A percentile compares a stretch with the other conserved stretches of the same genome.
Conservation (phyloP, 2,113 vertebrate species). For the Crotophaga sulcirostris region DNA sequence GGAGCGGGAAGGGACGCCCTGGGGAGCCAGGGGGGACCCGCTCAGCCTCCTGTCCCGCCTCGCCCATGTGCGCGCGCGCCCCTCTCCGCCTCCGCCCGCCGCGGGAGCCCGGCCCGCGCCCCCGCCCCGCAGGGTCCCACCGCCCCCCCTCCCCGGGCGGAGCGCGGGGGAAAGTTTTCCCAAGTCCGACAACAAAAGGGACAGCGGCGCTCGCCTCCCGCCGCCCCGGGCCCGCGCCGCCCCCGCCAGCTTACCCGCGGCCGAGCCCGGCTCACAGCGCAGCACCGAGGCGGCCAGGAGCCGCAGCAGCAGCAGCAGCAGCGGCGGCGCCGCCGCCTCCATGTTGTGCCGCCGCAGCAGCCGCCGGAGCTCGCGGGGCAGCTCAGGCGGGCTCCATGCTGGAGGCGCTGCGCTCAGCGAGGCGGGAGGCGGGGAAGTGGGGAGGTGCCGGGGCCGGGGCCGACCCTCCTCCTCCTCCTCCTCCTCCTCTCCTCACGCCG, state of each 20-base stretch:
- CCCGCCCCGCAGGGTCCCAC: neutral
- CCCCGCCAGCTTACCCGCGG: constrained; percentile 16
- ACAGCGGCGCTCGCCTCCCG: neutral
- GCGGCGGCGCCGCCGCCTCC: constrained; percentile 53
- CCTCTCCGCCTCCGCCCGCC: neutral
- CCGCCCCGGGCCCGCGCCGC: neutral
- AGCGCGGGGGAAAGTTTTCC: constrained; percentile 31
- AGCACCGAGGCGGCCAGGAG: constrained; percentile 37
- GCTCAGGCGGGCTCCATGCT: constrained; percentile 70
- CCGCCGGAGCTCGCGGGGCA: constrained; percentile 43
- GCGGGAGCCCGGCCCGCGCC: too few species aligned
- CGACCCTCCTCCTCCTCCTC: neutral
- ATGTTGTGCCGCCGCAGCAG: constrained; percentile 68
- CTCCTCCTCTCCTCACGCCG: neutral
- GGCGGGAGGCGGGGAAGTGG: constrained; percentile 8
- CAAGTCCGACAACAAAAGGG: constrained; percentile 57
- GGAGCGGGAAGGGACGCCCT: too few species aligned
- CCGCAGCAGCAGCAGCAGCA: constrained; percentile 45
- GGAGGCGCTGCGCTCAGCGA: constrained; percentile 31
- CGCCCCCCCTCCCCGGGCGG: neutral
- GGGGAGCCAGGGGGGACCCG: neutral
- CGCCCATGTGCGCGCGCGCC: neutral
- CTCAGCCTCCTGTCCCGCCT: neutral
- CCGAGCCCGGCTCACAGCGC: constrained; percentile 21
- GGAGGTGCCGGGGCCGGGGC: constrained; percentile 36